These are phyloP conservation scores for Bolinopsis microptera DNA, from an alignment of 37 sponge, comb jelly and placozoan genomes.

Conservation along the genomic window DNA sequence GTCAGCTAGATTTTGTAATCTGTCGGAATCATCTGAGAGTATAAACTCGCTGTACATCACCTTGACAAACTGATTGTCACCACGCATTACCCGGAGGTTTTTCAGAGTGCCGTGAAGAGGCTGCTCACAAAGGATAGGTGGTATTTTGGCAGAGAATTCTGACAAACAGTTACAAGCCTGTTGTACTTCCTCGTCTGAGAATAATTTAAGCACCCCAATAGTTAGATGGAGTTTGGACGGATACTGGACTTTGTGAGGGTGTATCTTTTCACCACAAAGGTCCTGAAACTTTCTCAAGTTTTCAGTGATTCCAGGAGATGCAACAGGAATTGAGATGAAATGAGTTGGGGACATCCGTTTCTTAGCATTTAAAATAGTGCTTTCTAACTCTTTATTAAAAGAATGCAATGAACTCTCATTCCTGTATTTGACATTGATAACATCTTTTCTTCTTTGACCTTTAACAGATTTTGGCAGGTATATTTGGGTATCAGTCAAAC, in stretches of 20 bases:
- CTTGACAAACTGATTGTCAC: conserved; percentile 70
- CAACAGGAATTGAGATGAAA: conserved; percentile 39
- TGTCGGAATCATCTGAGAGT: conserved; percentile 68
- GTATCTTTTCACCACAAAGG: conserved; percentile 38
- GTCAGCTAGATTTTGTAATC: conserved; percentile 63
- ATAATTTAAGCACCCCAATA: conserved; percentile 73
- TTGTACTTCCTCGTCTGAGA: conserved; percentile 73
- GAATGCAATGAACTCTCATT: background rate
- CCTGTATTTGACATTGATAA: conserved; percentile 27
- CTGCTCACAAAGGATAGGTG: background rate
- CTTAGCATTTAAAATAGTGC: background rate
- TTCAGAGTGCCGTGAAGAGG: conserved; percentile 1
- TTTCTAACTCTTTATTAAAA: background rate
- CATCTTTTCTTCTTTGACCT: background rate
- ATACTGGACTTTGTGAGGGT: conserved; percentile 69
- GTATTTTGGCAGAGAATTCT: conserved; percentile 56
- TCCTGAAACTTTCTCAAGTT: conserved; percentile 52
- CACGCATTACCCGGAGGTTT: conserved; percentile 78
- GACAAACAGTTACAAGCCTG: conserved; percentile 66
- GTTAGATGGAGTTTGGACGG: conserved; percentile 84
- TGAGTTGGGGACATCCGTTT: conserved; percentile 13
- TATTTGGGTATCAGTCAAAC: background rate
- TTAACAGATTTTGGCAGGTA: background rate
- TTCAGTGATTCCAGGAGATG: background rate
- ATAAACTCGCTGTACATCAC: conserved; percentile 80